Evolutionary conservation across 2,888 invertebrate genomes (phyloP).

Genomic region (Leptopilina syphax): DNA sequence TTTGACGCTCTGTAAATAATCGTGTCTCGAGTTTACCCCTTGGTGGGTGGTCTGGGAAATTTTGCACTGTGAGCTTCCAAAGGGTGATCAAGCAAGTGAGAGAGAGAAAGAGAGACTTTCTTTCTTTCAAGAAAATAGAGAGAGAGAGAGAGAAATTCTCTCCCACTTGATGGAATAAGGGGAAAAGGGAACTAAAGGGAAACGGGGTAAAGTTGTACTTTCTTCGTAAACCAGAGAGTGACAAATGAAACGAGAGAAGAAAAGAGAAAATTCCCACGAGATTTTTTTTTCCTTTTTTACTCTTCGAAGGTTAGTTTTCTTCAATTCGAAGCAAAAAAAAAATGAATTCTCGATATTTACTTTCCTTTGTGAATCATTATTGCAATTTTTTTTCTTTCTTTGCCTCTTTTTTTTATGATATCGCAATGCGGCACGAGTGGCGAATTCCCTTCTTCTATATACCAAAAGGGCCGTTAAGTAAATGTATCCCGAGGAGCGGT

Average conservation of each 20-base stretch:
- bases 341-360: not conserved
- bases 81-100: conserved; percentile 23
- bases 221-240: conserved; percentile 10
- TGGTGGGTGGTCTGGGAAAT: conserved; percentile 36
- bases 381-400: conserved; percentile 10
- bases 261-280: conserved; percentile 7
- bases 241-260: conserved; percentile 30
- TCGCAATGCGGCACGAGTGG: conserved; percentile 37
- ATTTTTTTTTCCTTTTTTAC: not conserved
- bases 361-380: conserved; percentile 35
- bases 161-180: no score
- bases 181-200: no score
- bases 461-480: conserved; percentile 23
- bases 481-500: conserved; percentile 41
- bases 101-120: no score
- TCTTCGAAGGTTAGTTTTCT: not conserved
- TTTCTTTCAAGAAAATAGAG: no score
- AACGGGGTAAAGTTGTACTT: conserved; percentile 1
- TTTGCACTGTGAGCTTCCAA: conserved; percentile 12
- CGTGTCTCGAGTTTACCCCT: conserved; percentile 44
- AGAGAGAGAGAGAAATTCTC: no score
- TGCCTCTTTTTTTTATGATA: conserved; percentile 23
- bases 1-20: conserved; percentile 57
- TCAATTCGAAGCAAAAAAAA: conserved; percentile 16
- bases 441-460: not conserved